Conservation (phyloP, 2,888 invertebrate genomes). For the Tanytarsus gracilentus region DNA sequence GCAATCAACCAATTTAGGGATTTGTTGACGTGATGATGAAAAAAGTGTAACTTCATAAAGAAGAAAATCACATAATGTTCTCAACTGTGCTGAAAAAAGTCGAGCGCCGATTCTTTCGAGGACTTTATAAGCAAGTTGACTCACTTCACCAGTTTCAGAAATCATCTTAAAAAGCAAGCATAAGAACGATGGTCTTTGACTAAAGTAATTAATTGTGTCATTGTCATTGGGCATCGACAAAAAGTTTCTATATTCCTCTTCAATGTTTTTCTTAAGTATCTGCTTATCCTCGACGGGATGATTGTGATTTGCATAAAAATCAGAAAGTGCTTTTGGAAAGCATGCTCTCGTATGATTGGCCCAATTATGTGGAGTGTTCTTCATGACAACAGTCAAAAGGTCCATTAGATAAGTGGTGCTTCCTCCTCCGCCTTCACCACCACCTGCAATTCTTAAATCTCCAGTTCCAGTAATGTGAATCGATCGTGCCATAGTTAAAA, state of each 20-base stretch:
- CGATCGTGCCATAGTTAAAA: constrained; percentile 83
- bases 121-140: constrained; percentile 92
- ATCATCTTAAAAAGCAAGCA: constrained; percentile 94
- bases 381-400: constrained; percentile 78
- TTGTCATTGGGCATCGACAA: constrained; percentile 94
- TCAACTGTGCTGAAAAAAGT: constrained; percentile 79
- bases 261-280: constrained; percentile 82
- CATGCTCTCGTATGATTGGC: constrained; percentile 85
- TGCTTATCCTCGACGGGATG: constrained; percentile 83
- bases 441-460: constrained; percentile 32
- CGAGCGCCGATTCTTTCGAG: constrained; percentile 88
- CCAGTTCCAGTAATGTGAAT: constrained; percentile 86
- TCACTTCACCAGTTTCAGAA: constrained; percentile 85
- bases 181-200: constrained; percentile 82
- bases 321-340: constrained; percentile 80
- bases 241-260: constrained; percentile 95
- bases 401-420: constrained; percentile 50
- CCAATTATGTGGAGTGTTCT: constrained; percentile 93
- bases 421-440: constrained; percentile 55
- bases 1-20: constrained; percentile 85
- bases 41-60: constrained; percentile 73
- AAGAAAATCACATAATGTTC: constrained; percentile 91
- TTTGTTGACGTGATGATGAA: neutral
- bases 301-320: constrained; percentile 78
- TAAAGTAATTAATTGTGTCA: constrained; percentile 90